These are phyloP conservation scores for Aegotheles bennettii DNA, from an alignment of 2,113 vertebrate species.

Conservation along the genomic window DNA sequence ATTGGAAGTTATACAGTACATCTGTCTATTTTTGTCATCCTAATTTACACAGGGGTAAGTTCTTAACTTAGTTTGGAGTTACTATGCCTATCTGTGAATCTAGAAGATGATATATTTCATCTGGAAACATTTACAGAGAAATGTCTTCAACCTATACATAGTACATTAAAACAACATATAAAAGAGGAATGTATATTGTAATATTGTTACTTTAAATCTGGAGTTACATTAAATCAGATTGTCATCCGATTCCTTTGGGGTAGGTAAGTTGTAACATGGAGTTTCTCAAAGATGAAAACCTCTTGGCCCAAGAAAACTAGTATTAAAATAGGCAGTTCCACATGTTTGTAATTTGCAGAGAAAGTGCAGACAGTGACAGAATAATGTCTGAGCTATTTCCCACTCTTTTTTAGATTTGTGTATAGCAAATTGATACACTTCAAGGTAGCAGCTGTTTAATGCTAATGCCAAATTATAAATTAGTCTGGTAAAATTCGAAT, in stretches of 20 bases:
- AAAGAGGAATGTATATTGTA: conserved; percentile 33
- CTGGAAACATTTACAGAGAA: conserved; percentile 58
- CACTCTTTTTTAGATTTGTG: conserved; percentile 30
- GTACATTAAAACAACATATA: conserved; percentile 50
- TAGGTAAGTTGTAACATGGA: conserved; percentile 54
- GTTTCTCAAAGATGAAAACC: conserved; percentile 67
- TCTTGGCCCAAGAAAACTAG: conserved; percentile 51
- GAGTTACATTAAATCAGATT: conserved; percentile 52
- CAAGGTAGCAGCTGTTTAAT: conserved; percentile 69
- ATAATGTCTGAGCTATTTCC: conserved; percentile 55
- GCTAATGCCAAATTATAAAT: conserved; percentile 64
- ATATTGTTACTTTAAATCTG: conserved; percentile 46
- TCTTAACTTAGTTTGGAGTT: conserved; percentile 50
- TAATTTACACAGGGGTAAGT: not conserved
- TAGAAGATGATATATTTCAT: conserved; percentile 60
- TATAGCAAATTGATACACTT: conserved; percentile 68
- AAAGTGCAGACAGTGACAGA: conserved; percentile 64
- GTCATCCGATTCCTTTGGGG: conserved; percentile 45
- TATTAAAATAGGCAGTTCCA: conserved; percentile 58
- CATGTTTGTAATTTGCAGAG: conserved; percentile 69
- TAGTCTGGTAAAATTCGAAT: conserved; percentile 29
- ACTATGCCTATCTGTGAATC: conserved; percentile 48
- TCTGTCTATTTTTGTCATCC: conserved; percentile 32
- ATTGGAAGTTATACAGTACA: not conserved
- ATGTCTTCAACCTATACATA: conserved; percentile 33